A percentile compares a stretch with the other conserved stretches of the same genome.
These are phyloP conservation scores for Kryptopterus vitreolus DNA, from an alignment of 2,797 vertebrate genomes.

Conservation along the genomic window DNA sequence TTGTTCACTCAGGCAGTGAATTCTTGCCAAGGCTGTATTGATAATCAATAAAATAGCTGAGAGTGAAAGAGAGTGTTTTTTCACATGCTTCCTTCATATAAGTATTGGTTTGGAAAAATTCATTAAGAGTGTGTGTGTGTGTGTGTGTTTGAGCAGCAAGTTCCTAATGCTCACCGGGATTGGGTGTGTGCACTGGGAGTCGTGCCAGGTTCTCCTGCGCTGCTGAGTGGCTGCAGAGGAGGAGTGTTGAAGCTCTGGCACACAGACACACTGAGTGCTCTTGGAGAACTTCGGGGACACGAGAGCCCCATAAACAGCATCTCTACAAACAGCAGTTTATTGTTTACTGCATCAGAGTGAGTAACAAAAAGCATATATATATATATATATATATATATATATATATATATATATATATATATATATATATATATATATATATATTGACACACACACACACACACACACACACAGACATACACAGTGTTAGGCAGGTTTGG, in stretches of 20 bases:
- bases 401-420: too few species aligned
- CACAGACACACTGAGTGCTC: constrained; percentile 80
- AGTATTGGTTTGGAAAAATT: constrained; percentile 1
- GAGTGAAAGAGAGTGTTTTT: neutral
- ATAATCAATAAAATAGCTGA: constrained; percentile 30
- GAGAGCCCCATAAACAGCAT: constrained; percentile 97
- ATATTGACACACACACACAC: too few species aligned
- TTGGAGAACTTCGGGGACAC: constrained; percentile 89
- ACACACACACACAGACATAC: too few species aligned
- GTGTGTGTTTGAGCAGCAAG: constrained; percentile 78
- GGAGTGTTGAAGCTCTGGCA: constrained; percentile 94
- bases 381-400: neutral
- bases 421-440: too few species aligned
- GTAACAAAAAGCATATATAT: constrained; percentile 56
- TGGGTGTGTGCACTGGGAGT: constrained; percentile 95
- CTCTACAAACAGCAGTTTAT: constrained; percentile 87
- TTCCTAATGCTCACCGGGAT: constrained; percentile 95
- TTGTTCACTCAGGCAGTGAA: constrained; percentile 30
- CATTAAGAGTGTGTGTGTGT: constrained; percentile 8
- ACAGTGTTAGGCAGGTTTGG: too few species aligned
- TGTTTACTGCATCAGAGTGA: constrained; percentile 97
- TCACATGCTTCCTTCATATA: neutral
- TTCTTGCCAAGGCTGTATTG: constrained; percentile 7
- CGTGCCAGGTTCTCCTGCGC: constrained; percentile 77
- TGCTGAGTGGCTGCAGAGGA: constrained; percentile 92